Evolutionary conservation across 1,140 invertebrate genomes (phyloP), one percentile per base, ranked within the genome.

Genomic region (Phymorhynchus buccinoides): DNA sequence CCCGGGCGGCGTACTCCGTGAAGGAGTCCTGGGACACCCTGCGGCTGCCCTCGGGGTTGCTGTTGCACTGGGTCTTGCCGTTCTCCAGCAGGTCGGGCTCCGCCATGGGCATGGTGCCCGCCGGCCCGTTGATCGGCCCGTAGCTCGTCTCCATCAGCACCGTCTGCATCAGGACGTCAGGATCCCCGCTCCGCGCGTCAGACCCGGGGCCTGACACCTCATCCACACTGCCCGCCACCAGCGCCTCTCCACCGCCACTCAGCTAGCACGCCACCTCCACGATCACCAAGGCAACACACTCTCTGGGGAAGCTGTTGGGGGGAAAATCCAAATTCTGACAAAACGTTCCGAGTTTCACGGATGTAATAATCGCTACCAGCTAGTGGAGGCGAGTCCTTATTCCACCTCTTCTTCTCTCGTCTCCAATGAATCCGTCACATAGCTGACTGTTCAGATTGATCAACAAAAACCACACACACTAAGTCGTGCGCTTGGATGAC

Each of bases 81-180:
- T 88, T 88, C 44, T 87, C 86, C 30, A 88, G 80, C 62, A 90
- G 86, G 84, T 89, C 88, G 27, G 86, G 86, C 71, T 88, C 87
- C 39, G 87, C 82, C 73, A 87, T 84, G 14, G 86, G 84, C 66
- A 86, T 32, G 41, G 78, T 62, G 80, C 78, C 81, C 52, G 84
- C 88, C 41, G 89, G 90, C 85, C 89, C 90, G 84, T 88, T 88
- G 39, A 87, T 88, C 71, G 87, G 89, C 83, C 90, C 90, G 87
- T 91, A 92, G 73, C 88, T 88, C 73, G 90, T 89, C 75, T 92
- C 91, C 91, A 92, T 92, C 71, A 86, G 75, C 52, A 91, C 89
- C 81, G 90, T 89, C 86, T 90, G 90, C 87, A 91, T 90, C 44
- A 78, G 80, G 82, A 66, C 73, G 48, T 73, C 66, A 75, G 32